Base-by-base conservation (phyloP, 1,140 invertebrate species). In the Panagrolaimus sp. region DNA sequence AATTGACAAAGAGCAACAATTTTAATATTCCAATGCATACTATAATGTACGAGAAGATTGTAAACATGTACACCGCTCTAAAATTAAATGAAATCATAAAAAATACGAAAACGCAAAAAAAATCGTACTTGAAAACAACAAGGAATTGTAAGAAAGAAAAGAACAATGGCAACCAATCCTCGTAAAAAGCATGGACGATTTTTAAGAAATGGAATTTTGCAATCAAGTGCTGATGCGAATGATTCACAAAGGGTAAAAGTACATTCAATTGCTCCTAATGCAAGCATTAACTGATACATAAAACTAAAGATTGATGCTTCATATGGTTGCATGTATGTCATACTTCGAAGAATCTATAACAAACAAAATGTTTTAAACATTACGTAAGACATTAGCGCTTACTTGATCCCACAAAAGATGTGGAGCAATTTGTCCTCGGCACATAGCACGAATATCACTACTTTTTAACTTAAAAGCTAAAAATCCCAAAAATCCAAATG, bases 361-460 rank as follows among this genome's bases (percentile, higher is more conserved):
- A 42, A 11, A 5, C 5, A 57, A 48, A 20, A 14, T 44, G 14
- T 44, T n/a, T 27, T 48, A 44, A 63, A 63, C 16, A 2, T 63
- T 3, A 63, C 9, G 2, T 14, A 27, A 27, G 42, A 63, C 2
- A 16, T 9, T 27, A 23, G 2, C 9, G 5, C 5, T 65, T 53
- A 67, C 65, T 63, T 68, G 67, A 67, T 68, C 67, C 67, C 67
- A 68, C 1, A 68, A 25, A 16, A 68, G 38, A 67, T 68, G 67
- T 16, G 67, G 67, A 8, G 27, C 67, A 20, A 44, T 67, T 67
- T 68, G 67, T 20, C 67, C 67, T 42, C 67, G 38, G 16, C 67
- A 68, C 62, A 68, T 68, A 16, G 67, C 16, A 9, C 67, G 16
- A 51, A 68, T 47, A 31, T 68, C 67, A 11, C 47, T 27, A 20